Percentiles rank a stretch among this genome's conserved stretches.
Evolutionary conservation across 2,113 vertebrate species (phyloP).

Genomic region (Trichomycterus rosablanca): DNA sequence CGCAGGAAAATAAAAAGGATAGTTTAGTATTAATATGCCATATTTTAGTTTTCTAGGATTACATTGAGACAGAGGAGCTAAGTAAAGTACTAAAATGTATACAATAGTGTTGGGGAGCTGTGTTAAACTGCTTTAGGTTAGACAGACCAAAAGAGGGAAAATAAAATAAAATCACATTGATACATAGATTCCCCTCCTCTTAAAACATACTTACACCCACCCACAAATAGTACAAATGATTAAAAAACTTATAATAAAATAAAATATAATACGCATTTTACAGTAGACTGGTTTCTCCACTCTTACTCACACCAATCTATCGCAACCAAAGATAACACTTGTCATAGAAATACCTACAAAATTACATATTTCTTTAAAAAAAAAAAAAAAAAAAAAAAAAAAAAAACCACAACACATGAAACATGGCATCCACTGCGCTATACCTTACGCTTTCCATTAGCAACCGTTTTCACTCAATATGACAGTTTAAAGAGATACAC

Average conservation of each 20-base stretch:
- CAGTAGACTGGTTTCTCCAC: slow-evolving; percentile 63
- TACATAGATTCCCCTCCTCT: slow-evolving; percentile 63
- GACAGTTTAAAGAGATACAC: slow-evolving; percentile 20
- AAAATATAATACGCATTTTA: slow-evolving; percentile 76
- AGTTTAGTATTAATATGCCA: slow-evolving; percentile 74
- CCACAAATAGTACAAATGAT: slow-evolving; percentile 64
- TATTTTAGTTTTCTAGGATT: slow-evolving; percentile 72
- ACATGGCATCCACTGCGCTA: slow-evolving; percentile 39
- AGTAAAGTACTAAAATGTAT: slow-evolving; percentile 68
- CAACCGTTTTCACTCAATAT: slow-evolving; percentile 24
- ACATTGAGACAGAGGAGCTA: slow-evolving; percentile 63
- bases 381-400: slow-evolving; percentile 33
- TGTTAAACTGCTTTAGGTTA: slow-evolving; percentile 54
- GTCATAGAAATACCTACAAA: slow-evolving; percentile 48
- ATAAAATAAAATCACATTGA: slow-evolving; percentile 56
- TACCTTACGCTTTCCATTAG: slow-evolving; percentile 24
- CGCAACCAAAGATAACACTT: slow-evolving; percentile 51
- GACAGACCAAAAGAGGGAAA: slow-evolving; percentile 41
- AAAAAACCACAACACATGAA: slow-evolving; percentile 28
- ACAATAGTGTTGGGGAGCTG: slow-evolving; percentile 61
- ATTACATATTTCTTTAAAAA: slow-evolving; percentile 41
- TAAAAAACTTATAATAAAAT: slow-evolving; percentile 61
- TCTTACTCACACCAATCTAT: slow-evolving; percentile 48
- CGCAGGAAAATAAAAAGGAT: slow-evolving; percentile 67
- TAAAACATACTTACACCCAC: slow-evolving; percentile 57